Evolutionary conservation across 2,888 invertebrate genomes (phyloP), one percentile per base, ranked within the genome.

Genomic region (Agapostemon virescens): DNA sequence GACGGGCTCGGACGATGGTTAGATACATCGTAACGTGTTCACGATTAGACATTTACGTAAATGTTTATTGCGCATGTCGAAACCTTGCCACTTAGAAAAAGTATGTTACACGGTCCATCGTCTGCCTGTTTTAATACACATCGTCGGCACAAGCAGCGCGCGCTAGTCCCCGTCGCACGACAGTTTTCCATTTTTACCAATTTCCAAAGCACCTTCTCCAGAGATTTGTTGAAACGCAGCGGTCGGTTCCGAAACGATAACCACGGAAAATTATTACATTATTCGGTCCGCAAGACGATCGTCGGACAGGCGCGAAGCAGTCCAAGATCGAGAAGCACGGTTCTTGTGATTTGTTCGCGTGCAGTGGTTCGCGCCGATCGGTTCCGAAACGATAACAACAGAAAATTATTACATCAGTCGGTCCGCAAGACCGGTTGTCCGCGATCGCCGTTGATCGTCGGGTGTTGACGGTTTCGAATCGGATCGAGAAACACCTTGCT

Each of bases 41-140:
- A 89, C 89, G 88, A 89, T 90, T 90, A 90, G 89, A 90, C 90
- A 90, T 90, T 90, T 89, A 90, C 88, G 85, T 90, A 89, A 90
- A 84, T 89, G 91, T 89, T 90, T 90, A 91, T 91, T 90, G 89
- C 90, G 84, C 86, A 88, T 89, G 87, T 89, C 86, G 88, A 87
- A 89, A 90, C 88, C 88, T 86, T 89, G 89, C 88, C 89, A 79
- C 84, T 89, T 87, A 81, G 78, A 85, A 84, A 88, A 81, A 85
- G 83, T 80, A 83, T 79, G 55, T 84, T 74, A 80, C 79, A 71
- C 81, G 71, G 82, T 77, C 77, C 73, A 71, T 81, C 79, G 63
- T 69, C n/a, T 77, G 77, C 80, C 67, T 80, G 49, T 33, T 45
- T 15, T 33, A 61, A 33, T n/a, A 26, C 66, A 55, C 70, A 64